Base-by-base conservation (phyloP, 1,140 invertebrate species). In the Leptonema lineaticorne region DNA sequence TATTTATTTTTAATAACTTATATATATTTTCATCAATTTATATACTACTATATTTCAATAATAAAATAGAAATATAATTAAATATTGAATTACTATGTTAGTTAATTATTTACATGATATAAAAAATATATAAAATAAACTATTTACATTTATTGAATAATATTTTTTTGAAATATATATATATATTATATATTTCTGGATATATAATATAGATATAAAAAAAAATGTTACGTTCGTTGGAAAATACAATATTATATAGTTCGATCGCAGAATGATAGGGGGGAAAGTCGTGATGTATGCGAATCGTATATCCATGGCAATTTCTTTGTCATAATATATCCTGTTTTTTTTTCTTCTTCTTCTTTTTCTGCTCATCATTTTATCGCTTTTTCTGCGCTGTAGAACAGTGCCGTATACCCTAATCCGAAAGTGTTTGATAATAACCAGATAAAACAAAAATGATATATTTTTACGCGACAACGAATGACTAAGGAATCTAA, bases 321-420 rank as follows among this genome's bases (percentile, higher is more conserved):
- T 71, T 71, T 71, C 56, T 71, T 68, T 68, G 46, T 45, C 62
- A 60, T 71, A 71, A 71, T 68, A 68, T 68, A 68, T 71, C 66
- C 69, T 68, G 66, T 71, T 71, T 71, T 71, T 71, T 62, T 60
- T 59, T 53, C 46, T 68, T 71, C 68, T 71, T 68, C 65, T 50
- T 50, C 56, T 71, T 68, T 64, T 65, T 33, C 66, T 65, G 37
- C 69, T 53, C 62, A 65, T 59, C 60, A 59, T 68, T 71, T 71
- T 71, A 71, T 68, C 60, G 60, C 56, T 71, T 68, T 64, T 65
- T 33, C 66, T 65, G 37, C 69, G 62, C 62, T 28, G n/a, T 30
- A 29, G 28, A 33, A 27, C 30, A 28, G 6, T 33, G 57, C 41
- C 26, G 29, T 46, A 33, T 28, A 62, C 59, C 59, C 33, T 28